Base-by-base conservation (phyloP, 2,888 invertebrate species). In the Calameuta pallipes region DNA sequence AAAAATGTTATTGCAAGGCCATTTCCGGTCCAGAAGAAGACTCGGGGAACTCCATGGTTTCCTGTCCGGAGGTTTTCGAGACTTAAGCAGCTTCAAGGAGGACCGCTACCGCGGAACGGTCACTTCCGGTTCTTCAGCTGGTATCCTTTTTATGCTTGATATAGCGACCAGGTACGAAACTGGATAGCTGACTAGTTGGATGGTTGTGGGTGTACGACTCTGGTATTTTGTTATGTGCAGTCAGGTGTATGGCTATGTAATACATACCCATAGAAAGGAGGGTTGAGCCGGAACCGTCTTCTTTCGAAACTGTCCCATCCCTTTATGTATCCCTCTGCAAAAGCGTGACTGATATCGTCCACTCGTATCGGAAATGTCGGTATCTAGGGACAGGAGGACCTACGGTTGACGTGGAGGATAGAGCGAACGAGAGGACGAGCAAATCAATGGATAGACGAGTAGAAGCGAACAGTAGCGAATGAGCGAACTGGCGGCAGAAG, bases 381-480 rank as follows among this genome's bases (percentile, higher is more conserved):
- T 34, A 71, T 71, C 34, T 71, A 15, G 71, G 33, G 33, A 71
- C 71, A 31, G 31, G 12, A 71, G 33, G 34, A 71, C 34, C 71
- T 33, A 71, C n/a, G 15, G 23, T 56, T 56, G 56, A 56, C 23
- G 56, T 56, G 15, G 23, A 31, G 34, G 31, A 71, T 31, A 6
- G 11, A 71, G 23, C 31, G 71, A 71, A 71, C 71, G 71, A 71
- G 56, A 56, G 56, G 23, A 56, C 23, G 56, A 23, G 56, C 56
- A 9, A 56, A 78, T 80, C 76, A 75, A 71, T 71, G 78, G 75
- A 79, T 74, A 80, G 80, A 79, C 82, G 84, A 83, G 23, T 56
- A 56, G 56, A 56, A 56, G 23, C 56, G 56, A 56, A 56, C 56
- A 15, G 56, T 23, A 56, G 56, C 56, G 56, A 56, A 56, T 23